Evolutionary conservation across 1,140 invertebrate species (phyloP), one percentile per base, ranked within the genome.

Genomic region (Parasteatoda tepidariorum): DNA sequence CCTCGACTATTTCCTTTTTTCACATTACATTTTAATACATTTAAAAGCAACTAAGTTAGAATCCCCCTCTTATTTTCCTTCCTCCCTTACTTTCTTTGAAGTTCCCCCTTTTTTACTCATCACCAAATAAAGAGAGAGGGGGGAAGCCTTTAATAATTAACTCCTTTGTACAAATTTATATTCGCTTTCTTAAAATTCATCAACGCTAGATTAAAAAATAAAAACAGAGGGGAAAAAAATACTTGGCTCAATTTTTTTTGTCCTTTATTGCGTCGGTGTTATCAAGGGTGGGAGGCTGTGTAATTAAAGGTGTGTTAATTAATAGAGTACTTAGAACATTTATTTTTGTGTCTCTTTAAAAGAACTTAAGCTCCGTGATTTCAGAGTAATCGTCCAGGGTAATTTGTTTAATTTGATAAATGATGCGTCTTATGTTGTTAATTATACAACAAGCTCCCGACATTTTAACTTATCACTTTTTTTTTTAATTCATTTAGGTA

Each of bases 241-340:
- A n/a, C n/a, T n/a, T n/a, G n/a, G 38, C 38, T 18, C 38, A 13
- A n/a, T 4, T 18, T 48, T 48, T 48, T 48, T 9, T 48, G 4
- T 18, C 38, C 38, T 9, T 18, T 48, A 48, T n/a, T n/a, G n/a
- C n/a, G n/a, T n/a, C n/a, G n/a, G n/a, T n/a, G n/a, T n/a, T n/a
- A n/a, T n/a, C n/a, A n/a, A 33, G 38, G 31, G 26, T 18, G 38
- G 62, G 75, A 26, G 38, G 41, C 55, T 24, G 31, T 67, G 59
- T 83, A 83, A 83, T 83, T 83, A 83, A 83, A 83, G 81, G 81
- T 83, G 70, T 83, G 81, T 83, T 83, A 83, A 83, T 83, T 83
- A 83, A 83, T 83, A 74, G 81, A 73, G 81, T 74, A 83, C 81
- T 83, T 83, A 83, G 71, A 66, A 55, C 78, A 82, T 82, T 82